Base-by-base conservation (phyloP, 2,113 vertebrate genomes). In the Raja brachyura region DNA sequence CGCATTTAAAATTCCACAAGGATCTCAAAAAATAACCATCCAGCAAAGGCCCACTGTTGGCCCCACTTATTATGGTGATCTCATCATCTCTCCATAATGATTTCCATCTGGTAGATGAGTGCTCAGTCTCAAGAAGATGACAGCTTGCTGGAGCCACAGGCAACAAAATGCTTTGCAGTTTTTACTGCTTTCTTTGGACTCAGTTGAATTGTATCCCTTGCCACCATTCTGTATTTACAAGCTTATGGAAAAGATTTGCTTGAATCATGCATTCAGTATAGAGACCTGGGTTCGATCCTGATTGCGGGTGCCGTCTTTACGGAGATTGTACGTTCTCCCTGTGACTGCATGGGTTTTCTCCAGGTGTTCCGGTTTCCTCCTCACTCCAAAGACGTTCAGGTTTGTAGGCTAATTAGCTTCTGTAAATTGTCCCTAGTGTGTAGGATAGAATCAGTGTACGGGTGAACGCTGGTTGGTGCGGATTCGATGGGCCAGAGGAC, bases 51-150 rank as follows among this genome's bases (percentile, higher is more conserved):
- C 20, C 7, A 39, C 63, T 18, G 1, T 73, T 92, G 63, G 90
- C 90, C 48, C 4, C 18, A 14, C 10, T 39, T 11, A 4, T 54
- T 92, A 54, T 92, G 63, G 22, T 92, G 90, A 92, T 73, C 90
- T 92, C 68, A 92, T 18, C 68, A 33, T 73, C 66, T 54, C 54
- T 54, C 90, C 90, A 92, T 73, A 73, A 92, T 74, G n/a, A 54
- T 66, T 73, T 39, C 90, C 66, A 92, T 54, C 66, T 73, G 66
- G 9, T 25, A 22, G 8, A 92, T 92, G 31, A 48, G 70, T 28
- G 20, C 88, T 54, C 11, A 3, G 3, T 48, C 11, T 48, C 11
- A 92, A 48, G 88, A 25, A 86, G 13, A 59, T 59, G 81, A 61
- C 25, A 59, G 56, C 54, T 56, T 28, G 56, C 81, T 61, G 56